Base-by-base conservation (phyloP, 2,888 invertebrate genomes). In the Biston stratarius region DNA sequence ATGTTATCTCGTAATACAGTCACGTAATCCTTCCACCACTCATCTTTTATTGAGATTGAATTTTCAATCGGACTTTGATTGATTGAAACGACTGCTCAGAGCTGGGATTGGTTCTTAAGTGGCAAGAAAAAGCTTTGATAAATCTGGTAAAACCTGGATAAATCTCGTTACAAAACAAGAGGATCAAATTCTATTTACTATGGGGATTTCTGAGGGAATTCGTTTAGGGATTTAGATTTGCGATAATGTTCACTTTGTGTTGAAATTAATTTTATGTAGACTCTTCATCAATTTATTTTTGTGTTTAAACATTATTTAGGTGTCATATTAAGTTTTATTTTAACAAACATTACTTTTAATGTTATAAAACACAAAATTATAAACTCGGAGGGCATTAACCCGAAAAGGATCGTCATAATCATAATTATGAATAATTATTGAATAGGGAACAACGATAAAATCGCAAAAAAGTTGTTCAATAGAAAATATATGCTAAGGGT, bases 31-130 rank as follows among this genome's bases (percentile, higher is more conserved):
- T 87, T 84, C 86, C 84, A 68, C 80, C 84, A 85, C 85, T 88
- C 88, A 87, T 89, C 85, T 88, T 84, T 85, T 89, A 87, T 88
- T 88, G 81, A 83, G 83, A 91, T 86, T 88, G 90, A 91, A 91
- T 87, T 89, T 89, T 89, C 90, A 91, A 91, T 88, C 82, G 86
- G 83, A 84, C 86, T 83, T 83, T 89, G 91, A 92, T 92, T 92
- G 92, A 93, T 92, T 88, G 90, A 86, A 90, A 86, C 86, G 88
- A 85, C 82, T 83, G 82, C 83, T 80, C 77, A 78, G 77, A 75
- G 83, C 79, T 84, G 74, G 85, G 84, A 89, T 89, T 88, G 92
- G 88, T 87, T 89, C 87, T 88, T 88, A 90, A 92, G 88, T 86
- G 88, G 89, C 83, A 86, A 85, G 83, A 87, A 87, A 89, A 86